phyloP scores from a whole-genome alignment of 2,888 invertebrate genomes.

The Crioceris asparagi region DNA sequence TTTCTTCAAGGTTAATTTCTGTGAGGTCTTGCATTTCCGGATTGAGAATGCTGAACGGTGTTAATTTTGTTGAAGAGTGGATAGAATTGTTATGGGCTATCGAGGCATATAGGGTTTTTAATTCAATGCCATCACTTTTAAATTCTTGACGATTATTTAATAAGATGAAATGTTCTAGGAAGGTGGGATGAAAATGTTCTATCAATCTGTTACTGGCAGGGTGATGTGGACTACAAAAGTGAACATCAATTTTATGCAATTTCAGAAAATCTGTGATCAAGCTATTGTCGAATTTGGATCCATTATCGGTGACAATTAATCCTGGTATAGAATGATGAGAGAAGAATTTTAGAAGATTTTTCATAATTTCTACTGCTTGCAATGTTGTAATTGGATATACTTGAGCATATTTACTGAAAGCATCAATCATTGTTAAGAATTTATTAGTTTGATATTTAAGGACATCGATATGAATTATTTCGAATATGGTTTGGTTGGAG shows the following conservation, averaged over 20 bases:
- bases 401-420: constrained; percentile 8
- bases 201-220: background rate
- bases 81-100: too few species aligned
- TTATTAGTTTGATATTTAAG: too few species aligned
- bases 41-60: too few species aligned
- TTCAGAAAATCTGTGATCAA: constrained; percentile 5
- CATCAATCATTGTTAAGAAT: background rate
- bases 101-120: too few species aligned
- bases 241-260: constrained; percentile 4
- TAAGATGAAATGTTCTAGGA: constrained; percentile 1
- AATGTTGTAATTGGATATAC: constrained; percentile 4
- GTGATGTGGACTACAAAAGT: background rate
- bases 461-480: constrained; percentile 3
- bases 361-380: constrained; percentile 3
- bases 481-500: constrained; percentile 6
- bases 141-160: too few species aligned
- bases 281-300: constrained; percentile 6
- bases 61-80: too few species aligned
- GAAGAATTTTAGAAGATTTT: constrained; percentile 6
- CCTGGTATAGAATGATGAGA: constrained; percentile 5
- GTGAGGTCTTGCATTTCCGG: too few species aligned
- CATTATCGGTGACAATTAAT: constrained; percentile 7
- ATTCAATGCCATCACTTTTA: too few species aligned
- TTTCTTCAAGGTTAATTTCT: background rate
- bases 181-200: constrained; percentile 2